These are phyloP conservation scores for Microcebus lehilahytsara DNA, from an alignment of 2,113 vertebrate species.

Conservation along the genomic window DNA sequence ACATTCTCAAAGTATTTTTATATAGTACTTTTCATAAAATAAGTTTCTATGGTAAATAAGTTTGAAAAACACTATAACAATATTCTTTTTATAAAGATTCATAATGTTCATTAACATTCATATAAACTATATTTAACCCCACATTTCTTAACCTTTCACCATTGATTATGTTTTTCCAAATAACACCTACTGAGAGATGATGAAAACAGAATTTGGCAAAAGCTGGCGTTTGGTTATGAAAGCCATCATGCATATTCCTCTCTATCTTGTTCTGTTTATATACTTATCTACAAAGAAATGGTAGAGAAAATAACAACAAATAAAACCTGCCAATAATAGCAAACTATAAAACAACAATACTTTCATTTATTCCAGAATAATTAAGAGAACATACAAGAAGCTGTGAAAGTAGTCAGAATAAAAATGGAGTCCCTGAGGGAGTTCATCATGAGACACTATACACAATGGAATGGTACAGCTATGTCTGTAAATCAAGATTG, in stretches of 20 bases:
- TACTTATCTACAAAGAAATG: not conserved
- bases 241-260: not conserved
- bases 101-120: not conserved
- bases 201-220: not conserved
- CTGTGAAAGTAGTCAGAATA: not conserved
- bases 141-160: not conserved
- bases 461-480: too few relatives aligned
- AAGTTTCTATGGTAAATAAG: not conserved
- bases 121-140: not conserved
- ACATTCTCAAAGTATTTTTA: not conserved
- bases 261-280: not conserved
- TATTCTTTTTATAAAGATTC: not conserved
- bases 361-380: not conserved
- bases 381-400: not conserved
- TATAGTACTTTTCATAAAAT: not conserved
- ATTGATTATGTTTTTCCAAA: not conserved
- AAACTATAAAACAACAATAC: not conserved
- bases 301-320: not conserved
- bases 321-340: not conserved
- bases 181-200: not conserved
- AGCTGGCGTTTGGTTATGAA: not conserved
- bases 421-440: too few relatives aligned
- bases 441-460: too few relatives aligned
- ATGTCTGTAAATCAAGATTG: too few relatives aligned
- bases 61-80: not conserved